These are phyloP conservation scores for Lysiphlebus fabarum DNA, from an alignment of 1,140 invertebrate species.

Conservation along the genomic window DNA sequence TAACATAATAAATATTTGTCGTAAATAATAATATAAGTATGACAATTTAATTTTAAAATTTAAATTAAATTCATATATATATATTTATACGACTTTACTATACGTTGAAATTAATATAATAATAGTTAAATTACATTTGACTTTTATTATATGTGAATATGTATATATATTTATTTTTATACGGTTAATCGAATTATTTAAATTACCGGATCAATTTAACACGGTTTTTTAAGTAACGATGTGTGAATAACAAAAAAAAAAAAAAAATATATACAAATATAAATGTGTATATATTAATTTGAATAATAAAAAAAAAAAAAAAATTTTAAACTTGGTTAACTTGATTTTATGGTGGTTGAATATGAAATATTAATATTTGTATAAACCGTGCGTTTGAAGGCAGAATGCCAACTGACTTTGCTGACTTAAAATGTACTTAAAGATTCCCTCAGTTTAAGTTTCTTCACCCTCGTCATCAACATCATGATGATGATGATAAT, in stretches of 20 bases:
- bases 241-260: constrained; percentile 4
- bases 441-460: constrained; percentile 29
- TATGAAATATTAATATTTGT: constrained; percentile 21
- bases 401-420: constrained; percentile 52
- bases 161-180: constrained; percentile 37
- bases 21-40: too few species aligned
- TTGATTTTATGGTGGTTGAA: neutral
- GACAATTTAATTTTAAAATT: too few species aligned
- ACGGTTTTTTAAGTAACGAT: constrained; percentile 17
- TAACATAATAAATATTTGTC: too few species aligned
- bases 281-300: neutral
- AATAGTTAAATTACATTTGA: neutral
- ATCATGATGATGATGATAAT: too few species aligned
- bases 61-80: constrained; percentile 14
- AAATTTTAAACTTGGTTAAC: neutral
- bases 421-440: constrained; percentile 50
- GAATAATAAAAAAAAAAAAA: too few species aligned
- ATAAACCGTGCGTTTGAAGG: constrained; percentile 36
- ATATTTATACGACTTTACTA: too few species aligned
- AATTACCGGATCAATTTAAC: constrained; percentile 38
- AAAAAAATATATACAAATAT: constrained; percentile 10
- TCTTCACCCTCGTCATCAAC: neutral
- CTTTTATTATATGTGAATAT: constrained; percentile 10
- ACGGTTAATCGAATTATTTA: constrained; percentile 41
- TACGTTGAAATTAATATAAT: neutral